Base-by-base conservation (phyloP, 2,888 invertebrate species). In the Helicoverpa assulta region DNA sequence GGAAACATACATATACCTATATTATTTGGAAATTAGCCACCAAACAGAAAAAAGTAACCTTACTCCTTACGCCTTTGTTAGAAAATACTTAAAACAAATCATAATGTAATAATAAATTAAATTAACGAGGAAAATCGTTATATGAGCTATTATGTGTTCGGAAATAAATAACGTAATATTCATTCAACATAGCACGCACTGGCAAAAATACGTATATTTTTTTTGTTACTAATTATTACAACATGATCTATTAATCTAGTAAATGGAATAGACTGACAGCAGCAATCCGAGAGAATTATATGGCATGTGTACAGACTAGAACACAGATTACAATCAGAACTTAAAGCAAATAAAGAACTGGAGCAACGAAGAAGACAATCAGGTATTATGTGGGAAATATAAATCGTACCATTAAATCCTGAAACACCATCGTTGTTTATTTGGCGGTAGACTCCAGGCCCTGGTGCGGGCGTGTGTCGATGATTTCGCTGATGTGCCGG, bases 371-470 rank as follows among this genome's bases (percentile, higher is more conserved):
- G 40, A 40, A 40, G 40, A 40, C 12, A 40, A 40, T 26, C 2
- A 26, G 26, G 14, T 14, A 12, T 40, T 14, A n/a, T 47, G 16
- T 29, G 69, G 52, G 18, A 21, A 54, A 54, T 67, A 50, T 37
- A 62, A 51, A 63, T 92, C 78, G 89, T 85, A 67, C 78, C 75
- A 74, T 81, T 79, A 80, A 88, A 92, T 68, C 83, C 87, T 61
- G 84, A 70, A 21, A 80, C 62, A 68, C 86, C 87, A 18, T 95
- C 95, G 73, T 90, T 91, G 84, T 84, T 90, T 64, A 96, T 92
- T 84, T 92, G 93, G 18, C 96, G 89, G 73, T 96, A 96, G 26
- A 93, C 87, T 16, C 96, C 96, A 37, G 92, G 89, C 52, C 94
- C 93, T 4, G 95, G 94, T 14, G 90, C 90, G 2, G 89, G 89